phyloP scores from a whole-genome alignment of 1,140 invertebrate species.

The Nilaparvata lugens region DNA sequence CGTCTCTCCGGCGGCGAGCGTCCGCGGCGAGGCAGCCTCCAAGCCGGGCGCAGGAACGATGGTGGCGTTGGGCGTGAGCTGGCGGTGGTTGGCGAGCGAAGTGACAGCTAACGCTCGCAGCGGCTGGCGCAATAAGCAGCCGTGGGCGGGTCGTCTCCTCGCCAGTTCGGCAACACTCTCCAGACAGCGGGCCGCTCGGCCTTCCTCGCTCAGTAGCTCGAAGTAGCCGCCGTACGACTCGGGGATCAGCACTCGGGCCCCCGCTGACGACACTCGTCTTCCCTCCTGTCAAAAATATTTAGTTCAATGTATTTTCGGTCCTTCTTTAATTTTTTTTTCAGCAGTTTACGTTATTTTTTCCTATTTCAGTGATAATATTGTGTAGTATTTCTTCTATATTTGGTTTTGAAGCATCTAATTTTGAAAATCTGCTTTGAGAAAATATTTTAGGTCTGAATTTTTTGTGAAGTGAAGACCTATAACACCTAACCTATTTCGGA shows the following conservation, averaged over 20 bases:
- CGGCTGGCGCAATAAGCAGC: constrained; percentile 75
- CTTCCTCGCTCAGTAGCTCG: constrained; percentile 88
- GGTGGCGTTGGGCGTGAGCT: too few relatives aligned
- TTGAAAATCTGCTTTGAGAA: too few relatives aligned
- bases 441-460: too few relatives aligned
- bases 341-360: too few relatives aligned
- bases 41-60: too few relatives aligned
- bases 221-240: constrained; percentile 86
- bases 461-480: too few relatives aligned
- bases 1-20: constrained; percentile 56
- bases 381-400: too few relatives aligned
- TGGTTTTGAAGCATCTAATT: too few relatives aligned
- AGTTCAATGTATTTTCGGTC: too few relatives aligned
- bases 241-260: constrained; percentile 78
- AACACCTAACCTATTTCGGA: too few relatives aligned
- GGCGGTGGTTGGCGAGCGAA: constrained; percentile 38
- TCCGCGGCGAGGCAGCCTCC: constrained; percentile 52
- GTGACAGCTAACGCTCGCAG: constrained; percentile 69
- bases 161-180: constrained; percentile 77
- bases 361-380: too few relatives aligned
- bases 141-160: constrained; percentile 60
- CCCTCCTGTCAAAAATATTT: constrained; percentile 53
- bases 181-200: constrained; percentile 76
- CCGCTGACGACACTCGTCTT: constrained; percentile 59
- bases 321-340: too few relatives aligned